Percentiles rank a stretch among this genome's conserved stretches.
Evolutionary conservation across 1,140 invertebrate species (phyloP).

Genomic region (Lepidurus packardi): DNA sequence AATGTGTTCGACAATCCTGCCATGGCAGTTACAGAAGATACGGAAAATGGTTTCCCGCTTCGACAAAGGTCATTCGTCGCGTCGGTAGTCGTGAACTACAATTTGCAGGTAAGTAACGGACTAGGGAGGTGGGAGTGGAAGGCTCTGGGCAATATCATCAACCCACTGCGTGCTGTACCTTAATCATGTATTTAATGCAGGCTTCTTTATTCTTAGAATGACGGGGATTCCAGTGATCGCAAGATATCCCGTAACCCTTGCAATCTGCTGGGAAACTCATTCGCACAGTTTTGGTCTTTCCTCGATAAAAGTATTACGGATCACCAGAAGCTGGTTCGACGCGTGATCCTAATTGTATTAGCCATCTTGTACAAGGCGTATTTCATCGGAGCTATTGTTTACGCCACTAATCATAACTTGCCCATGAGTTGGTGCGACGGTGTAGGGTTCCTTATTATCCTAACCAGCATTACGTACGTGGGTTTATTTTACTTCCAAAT

Average conservation of each 20-base stretch:
- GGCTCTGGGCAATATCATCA: too few species aligned
- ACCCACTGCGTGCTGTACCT: background rate
- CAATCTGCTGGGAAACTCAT: constrained; percentile 22
- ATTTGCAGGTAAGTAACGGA: background rate
- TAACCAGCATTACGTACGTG: constrained; percentile 57
- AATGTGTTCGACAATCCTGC: background rate
- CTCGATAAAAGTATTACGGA: constrained; percentile 28
- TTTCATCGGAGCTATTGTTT: constrained; percentile 38
- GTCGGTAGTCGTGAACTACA: background rate
- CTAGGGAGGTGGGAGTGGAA: too few species aligned
- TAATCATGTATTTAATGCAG: background rate
- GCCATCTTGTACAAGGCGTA: constrained; percentile 40
- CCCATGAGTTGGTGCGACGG: constrained; percentile 57
- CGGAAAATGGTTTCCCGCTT: background rate
- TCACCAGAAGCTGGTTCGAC: constrained; percentile 6
- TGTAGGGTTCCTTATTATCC: constrained; percentile 64
- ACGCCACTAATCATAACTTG: constrained; percentile 32
- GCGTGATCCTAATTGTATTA: constrained; percentile 26
- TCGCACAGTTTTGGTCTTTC: constrained; percentile 30
- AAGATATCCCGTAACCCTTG: constrained; percentile 22
- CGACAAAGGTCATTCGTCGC: background rate
- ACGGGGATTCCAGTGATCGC: background rate
- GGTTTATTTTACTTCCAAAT: constrained; percentile 60
- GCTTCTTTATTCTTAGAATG: background rate
- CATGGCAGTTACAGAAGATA: background rate